Evolutionary conservation across 2,888 invertebrate species (phyloP), one percentile per base, ranked within the genome.

Genomic region (Lucinisca nassula): DNA sequence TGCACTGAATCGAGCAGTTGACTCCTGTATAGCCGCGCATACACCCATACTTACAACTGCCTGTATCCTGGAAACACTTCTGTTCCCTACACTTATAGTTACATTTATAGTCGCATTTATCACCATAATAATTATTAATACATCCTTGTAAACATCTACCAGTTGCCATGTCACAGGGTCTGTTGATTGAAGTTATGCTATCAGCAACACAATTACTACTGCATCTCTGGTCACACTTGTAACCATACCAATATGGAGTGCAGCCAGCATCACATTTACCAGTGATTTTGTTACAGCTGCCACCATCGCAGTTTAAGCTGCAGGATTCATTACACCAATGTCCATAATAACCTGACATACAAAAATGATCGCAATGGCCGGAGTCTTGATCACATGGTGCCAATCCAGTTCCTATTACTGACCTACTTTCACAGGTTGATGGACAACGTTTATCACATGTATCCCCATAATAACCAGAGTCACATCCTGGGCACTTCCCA

Each of bases 181-280:
- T 73, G 38, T 78, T 27, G 27, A 80, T 79, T 4, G 82, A 79
- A 14, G 70, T 74, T 32, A 75, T n/a, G 0, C 79, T 32, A 38
- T 87, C 51, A 21, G n/a, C 49, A 73, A 91, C 90, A 35, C 67
- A 67, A 58, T 90, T 83, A 4, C 72, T 38, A 37, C 91, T 90
- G 55, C 92, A 92, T 37, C 77, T 73, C 17, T 79, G 32, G 30
- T 92, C 81, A 88, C 93, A 93, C 10, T 82, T 74, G 1, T 40
- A 45, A n/a, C 92, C 92, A 67, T 84, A 91, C 79, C 82, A 87
- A 49, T 82, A 79, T 1, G 55, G 35, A 27, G 84, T 67, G 85
- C 93, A 93, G 12, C 90, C 90, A 37, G 61, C 45, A 12, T 32
- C 32, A 74, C 93, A 93, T 0, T 72, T 49, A 6, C 93, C 93